Evolutionary conservation across 2,888 invertebrate species (phyloP), one percentile per base, ranked within the genome.

Genomic region (Nymphalis polychloros): DNA sequence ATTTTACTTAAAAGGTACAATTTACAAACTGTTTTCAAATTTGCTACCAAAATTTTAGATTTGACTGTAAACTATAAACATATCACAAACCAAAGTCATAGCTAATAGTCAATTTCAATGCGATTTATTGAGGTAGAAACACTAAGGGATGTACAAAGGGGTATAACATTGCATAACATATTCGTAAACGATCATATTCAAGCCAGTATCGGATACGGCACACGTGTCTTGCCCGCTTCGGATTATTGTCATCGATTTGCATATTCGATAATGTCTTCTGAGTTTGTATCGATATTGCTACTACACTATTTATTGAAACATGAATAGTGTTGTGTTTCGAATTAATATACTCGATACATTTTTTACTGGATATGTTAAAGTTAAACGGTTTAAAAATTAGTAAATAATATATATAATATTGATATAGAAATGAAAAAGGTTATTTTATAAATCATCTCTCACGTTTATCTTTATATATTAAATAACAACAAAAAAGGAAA

Each of bases 241-340:
- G 55, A 48, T 61, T 49, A 67, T 62, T 60, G 60, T 62, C 66
- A 60, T 59, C 48, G 67, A 64, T 63, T 46, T 64, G 77, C 35
- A 53, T 55, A 66, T 66, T 66, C 48, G 47, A 61, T 23, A 31
- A 46, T 50, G 35, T 3, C 35, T 57, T 35, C 17, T 4, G 35
- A 8, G 35, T 19, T 31, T 16, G 31, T 53, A 53, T 53, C 20
- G 50, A 52, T 52, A 50, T 50, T 50, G 50, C 4, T 50, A 50
- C 50, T 50, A 13, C 10, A 41, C 2, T 13, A 41, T 41, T 41
- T 41, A 41, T 41, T 13, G 41, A 13, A 41, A 41, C 13, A 13
- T 13, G 41, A 13, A 41, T 41, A 41, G 2, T 13, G 13, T 41
- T 41, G 13, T 41, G 41, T 41, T 41, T 10, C 0, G 13, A 3